Percentiles rank a stretch among this genome's conserved stretches.
Conservation (phyloP, 2,888 invertebrate genomes). For the Orthosia gracilis region DNA sequence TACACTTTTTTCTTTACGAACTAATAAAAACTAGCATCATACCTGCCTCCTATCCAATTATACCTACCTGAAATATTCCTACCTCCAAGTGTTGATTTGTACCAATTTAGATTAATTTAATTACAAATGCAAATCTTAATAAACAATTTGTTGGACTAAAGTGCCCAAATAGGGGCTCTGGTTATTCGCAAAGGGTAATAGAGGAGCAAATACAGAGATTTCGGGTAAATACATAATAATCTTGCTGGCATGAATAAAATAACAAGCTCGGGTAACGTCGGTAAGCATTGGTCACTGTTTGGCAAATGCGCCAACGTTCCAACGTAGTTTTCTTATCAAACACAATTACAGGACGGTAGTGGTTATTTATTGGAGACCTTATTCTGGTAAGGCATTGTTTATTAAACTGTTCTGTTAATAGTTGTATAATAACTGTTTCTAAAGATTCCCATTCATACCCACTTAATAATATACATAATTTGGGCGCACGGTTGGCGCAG, state of each 20-base stretch:
- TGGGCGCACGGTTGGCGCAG: too few species aligned
- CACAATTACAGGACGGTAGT: constrained; percentile 33
- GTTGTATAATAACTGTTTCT: too few species aligned
- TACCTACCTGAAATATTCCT: neutral
- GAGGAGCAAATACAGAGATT: constrained; percentile 40
- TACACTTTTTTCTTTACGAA: too few species aligned
- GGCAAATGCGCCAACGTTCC: constrained; percentile 42
- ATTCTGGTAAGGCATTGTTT: constrained; percentile 22
- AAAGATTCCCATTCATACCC: too few species aligned
- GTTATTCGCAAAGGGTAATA: constrained; percentile 42
- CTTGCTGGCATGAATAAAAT: constrained; percentile 46
- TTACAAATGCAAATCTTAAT: constrained; percentile 41
- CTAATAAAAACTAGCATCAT: neutral
- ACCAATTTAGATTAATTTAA: neutral
- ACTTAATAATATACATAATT: too few species aligned
- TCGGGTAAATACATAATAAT: constrained; percentile 45
- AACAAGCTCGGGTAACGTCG: constrained; percentile 33
- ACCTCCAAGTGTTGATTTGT: neutral
- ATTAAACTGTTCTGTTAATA: neutral
- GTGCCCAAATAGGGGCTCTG: constrained; percentile 2
- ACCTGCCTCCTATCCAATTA: neutral
- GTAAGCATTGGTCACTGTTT: constrained; percentile 37
- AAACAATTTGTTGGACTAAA: constrained; percentile 47
- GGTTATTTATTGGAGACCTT: constrained; percentile 28
- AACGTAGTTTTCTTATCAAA: constrained; percentile 35